Conservation (phyloP, 2,113 vertebrate genomes). For the Rhodinocichla rosea region DNA sequence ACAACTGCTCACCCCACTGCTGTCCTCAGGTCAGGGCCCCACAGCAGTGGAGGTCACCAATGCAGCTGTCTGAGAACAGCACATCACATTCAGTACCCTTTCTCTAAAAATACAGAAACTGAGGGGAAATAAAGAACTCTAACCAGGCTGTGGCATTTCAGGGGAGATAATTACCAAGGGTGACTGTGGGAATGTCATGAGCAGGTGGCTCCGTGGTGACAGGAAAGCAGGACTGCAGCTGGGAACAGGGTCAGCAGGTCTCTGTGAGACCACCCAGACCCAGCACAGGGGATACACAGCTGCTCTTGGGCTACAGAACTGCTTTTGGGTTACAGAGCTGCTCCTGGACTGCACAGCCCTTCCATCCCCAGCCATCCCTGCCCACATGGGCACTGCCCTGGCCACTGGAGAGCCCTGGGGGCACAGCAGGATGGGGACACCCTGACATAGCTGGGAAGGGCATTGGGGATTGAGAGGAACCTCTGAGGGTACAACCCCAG, state of each 20-base stretch:
- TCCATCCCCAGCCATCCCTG: neutral
- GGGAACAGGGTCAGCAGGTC: neutral
- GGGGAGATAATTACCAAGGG: too few relatives aligned
- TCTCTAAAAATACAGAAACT: neutral
- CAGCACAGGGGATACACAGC: neutral
- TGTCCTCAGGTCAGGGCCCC: neutral
- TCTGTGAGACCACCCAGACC: neutral
- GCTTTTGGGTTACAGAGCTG: rapidly evolving
- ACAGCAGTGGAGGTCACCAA: neutral
- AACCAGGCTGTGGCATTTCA: neutral
- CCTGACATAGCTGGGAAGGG: neutral
- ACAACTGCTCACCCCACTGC: neutral
- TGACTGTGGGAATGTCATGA: rapidly evolving
- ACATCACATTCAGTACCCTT: neutral
- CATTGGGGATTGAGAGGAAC: neutral
- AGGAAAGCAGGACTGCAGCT: neutral
- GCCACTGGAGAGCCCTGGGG: neutral
- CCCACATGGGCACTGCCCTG: rapidly evolving
- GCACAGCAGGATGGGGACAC: neutral
- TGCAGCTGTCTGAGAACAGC: neutral
- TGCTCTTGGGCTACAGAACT: neutral
- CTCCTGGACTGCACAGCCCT: neutral
- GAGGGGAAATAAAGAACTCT: neutral
- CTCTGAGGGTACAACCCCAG: neutral
- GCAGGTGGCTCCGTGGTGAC: neutral